These are phyloP conservation scores for Leucoraja erinaceus DNA, from an alignment of 2,113 vertebrate genomes.

Conservation along the genomic window DNA sequence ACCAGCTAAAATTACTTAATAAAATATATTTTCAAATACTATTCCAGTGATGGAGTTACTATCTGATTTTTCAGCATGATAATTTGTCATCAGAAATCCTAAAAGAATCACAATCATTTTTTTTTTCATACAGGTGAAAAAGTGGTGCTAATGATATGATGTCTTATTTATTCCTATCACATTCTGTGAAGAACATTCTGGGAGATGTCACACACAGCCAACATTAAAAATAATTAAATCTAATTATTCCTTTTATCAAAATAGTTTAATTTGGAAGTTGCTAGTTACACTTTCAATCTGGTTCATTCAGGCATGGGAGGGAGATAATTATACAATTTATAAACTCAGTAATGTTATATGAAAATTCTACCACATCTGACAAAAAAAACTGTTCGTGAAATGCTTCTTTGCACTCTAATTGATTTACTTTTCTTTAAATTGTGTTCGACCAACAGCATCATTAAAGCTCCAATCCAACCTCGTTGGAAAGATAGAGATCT, in stretches of 20 bases:
- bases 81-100: not conserved
- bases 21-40: not conserved
- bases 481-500: not conserved
- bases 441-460: not conserved
- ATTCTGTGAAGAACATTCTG: constrained; percentile 8
- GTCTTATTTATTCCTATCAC: not conserved
- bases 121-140: not conserved
- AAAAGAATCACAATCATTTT: not conserved
- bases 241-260: constrained; percentile 3
- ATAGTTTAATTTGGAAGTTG: not conserved
- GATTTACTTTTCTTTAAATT: not conserved
- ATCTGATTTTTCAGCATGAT: not conserved
- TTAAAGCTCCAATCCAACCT: not conserved
- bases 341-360: not conserved
- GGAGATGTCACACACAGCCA: not conserved
- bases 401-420: not conserved
- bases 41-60: not conserved
- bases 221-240: not conserved
- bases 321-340: not conserved
- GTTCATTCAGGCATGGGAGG: not conserved
- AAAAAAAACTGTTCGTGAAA: not conserved
- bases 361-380: not conserved
- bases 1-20: not conserved
- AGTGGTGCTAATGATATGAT: not conserved
- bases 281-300: not conserved